Percentiles rank a stretch among this genome's conserved stretches.
These are phyloP conservation scores for Sarotherodon lohbergeri DNA, from an alignment of 2,113 vertebrate species.

Conservation along the genomic window DNA sequence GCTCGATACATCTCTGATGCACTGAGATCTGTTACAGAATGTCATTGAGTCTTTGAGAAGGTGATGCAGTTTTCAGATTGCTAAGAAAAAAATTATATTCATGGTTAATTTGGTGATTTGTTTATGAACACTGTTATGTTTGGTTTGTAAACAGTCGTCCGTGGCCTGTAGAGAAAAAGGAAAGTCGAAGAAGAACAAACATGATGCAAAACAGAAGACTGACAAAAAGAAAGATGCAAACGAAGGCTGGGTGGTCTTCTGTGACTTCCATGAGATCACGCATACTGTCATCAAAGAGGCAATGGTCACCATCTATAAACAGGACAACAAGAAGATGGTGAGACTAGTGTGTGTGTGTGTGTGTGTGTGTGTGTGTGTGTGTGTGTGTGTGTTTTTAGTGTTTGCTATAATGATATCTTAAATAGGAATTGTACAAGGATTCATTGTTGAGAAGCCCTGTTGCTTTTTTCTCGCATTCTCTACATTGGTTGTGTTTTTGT, in stretches of 20 bases:
- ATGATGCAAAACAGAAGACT: slow-evolving; percentile 75
- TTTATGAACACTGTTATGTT: background rate
- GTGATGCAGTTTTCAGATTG: background rate
- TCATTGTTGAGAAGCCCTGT: background rate
- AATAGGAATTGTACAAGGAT: background rate
- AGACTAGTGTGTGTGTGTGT: background rate
- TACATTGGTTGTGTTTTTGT: background rate
- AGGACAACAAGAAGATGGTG: slow-evolving; percentile 96
- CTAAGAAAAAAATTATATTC: background rate
- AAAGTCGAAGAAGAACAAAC: slow-evolving; percentile 82
- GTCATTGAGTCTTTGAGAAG: background rate
- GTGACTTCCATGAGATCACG: slow-evolving; percentile 94
- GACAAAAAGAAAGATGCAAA: slow-evolving; percentile 68
- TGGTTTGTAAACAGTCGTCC: slow-evolving; percentile 54
- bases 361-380: background rate
- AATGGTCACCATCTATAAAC: slow-evolving; percentile 84
- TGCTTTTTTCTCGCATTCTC: background rate
- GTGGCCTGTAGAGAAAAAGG: slow-evolving; percentile 78
- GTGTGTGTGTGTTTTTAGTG: background rate
- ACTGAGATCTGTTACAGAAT: background rate
- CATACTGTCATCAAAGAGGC: slow-evolving; percentile 87
- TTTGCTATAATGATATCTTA: background rate
- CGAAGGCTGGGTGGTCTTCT: slow-evolving; percentile 82
- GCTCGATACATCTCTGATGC: background rate
- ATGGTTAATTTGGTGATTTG: background rate